A percentile compares a stretch with the other conserved stretches of the same genome.
phyloP scores from a whole-genome alignment of 2,113 vertebrate genomes.

The Nymphicus hollandicus region DNA sequence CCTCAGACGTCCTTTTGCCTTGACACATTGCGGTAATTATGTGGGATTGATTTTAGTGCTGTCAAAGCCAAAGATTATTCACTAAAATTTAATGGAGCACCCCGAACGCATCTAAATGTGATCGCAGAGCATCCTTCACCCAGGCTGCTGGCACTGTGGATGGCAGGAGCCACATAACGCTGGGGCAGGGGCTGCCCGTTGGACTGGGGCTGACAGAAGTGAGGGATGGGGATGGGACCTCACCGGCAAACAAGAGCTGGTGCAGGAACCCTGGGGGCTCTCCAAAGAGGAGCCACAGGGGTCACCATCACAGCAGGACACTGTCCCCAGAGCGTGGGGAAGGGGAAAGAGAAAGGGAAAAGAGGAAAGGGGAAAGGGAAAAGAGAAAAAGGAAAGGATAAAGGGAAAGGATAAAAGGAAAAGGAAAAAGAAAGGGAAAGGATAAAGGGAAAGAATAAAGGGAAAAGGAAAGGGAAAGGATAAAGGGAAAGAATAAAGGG shows the following conservation, averaged over 20 bases:
- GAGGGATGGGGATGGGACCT: neutral
- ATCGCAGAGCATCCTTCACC: neutral
- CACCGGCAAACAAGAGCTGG: too few species aligned
- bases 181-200: neutral
- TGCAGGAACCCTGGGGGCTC: neutral
- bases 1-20: neutral
- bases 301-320: too few species aligned
- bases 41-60: neutral
- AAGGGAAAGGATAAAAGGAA: neutral
- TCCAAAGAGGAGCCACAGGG: neutral
- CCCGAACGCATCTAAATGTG: rapidly evolving
- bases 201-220: neutral
- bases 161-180: neutral
- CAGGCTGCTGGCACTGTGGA: neutral
- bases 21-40: neutral
- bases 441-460: neutral
- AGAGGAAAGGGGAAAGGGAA: too few species aligned
- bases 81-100: neutral
- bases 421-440: too few species aligned
- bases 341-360: neutral
- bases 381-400: too few species aligned
- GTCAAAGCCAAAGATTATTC: constrained; percentile 18
- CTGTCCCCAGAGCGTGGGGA: neutral
- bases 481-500: too few species aligned
- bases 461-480: neutral